Percentiles rank a stretch among this genome's conserved stretches.
phyloP scores from a whole-genome alignment of 2,113 vertebrate genomes.

The Prinia subflava region DNA sequence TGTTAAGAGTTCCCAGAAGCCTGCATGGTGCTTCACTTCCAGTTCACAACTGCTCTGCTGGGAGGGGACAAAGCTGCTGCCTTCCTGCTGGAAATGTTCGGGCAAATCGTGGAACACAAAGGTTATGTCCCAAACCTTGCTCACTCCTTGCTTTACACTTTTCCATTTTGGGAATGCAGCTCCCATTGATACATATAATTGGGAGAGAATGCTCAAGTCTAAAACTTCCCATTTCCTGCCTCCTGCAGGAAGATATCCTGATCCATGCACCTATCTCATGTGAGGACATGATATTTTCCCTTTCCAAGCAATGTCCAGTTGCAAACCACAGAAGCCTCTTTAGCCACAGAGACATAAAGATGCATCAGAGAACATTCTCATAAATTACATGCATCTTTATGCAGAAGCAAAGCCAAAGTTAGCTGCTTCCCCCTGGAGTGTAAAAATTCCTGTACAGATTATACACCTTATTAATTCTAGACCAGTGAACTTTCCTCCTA shows the following conservation, averaged over 20 bases:
- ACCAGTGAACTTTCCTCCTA: neutral
- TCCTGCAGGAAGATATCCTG: neutral
- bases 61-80: neutral
- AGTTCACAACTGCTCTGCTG: neutral
- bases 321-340: neutral
- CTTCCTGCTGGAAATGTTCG: neutral
- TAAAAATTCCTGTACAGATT: slow-evolving; percentile 11
- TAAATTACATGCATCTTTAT: neutral
- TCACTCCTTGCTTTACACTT: neutral
- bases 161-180: neutral
- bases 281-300: neutral
- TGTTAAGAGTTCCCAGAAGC: neutral
- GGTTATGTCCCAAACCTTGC: neutral
- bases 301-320: neutral
- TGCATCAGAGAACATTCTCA: neutral
- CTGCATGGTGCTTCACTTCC: neutral
- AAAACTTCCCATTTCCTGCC: neutral
- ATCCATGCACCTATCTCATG: no score
- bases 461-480: slow-evolving; percentile 19
- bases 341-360: neutral
- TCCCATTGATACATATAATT: neutral
- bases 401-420: neutral
- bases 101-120: neutral
- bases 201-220: neutral
- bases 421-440: neutral